Base-by-base conservation (phyloP, 2,888 invertebrate genomes). In the Cantharis flavilabris region DNA sequence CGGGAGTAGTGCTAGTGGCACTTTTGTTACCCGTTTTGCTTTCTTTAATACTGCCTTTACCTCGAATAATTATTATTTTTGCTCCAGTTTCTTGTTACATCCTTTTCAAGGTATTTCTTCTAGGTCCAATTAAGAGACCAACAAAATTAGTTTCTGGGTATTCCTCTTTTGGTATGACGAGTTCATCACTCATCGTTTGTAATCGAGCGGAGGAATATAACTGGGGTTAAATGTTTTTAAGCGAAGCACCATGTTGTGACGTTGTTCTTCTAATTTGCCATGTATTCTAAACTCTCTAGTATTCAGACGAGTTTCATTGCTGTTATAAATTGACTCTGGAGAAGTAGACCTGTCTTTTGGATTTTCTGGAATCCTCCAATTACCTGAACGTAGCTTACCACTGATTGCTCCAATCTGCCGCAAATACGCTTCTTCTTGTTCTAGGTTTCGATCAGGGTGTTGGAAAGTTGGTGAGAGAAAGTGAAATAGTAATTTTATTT, bases 81-180 rank as follows among this genome's bases (percentile, higher is more conserved):
- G 97, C 97, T 33, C 97, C 97, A 1, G 98, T 97, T 89, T 97
- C 96, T 86, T 97, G 96, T 89, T 97, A 97, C 96, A 97, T 96
- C 5, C 94, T 94, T 91, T 99, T 99, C 76, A 99, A 91, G 9
- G 99, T 99, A 89, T 99, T 99, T 83, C 99, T 99, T 86, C 99
- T 93, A 70, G 99, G 99, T 1, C 99, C 99, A 88, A 99, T 99
- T 76, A 99, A 91, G 81, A 99, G 92, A 3, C 99, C 99, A 79
- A 99, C 98, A 91, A 99, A 99, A 91, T 99, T 99, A 83, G 99
- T 99, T 88, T 99, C 98, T 18, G 99, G 99, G 90, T 99, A 98
- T 88, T 98, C 96, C 87, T 99, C 99, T 90, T 99, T 99, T 20
- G 99, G 99, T 87, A 99, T 99, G 94, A 98, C 97, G 81, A 99